Evolutionary conservation across 92 coral and sea anemone genomes (phyloP).

Genomic region (Umimayanthus chanpuru): DNA sequence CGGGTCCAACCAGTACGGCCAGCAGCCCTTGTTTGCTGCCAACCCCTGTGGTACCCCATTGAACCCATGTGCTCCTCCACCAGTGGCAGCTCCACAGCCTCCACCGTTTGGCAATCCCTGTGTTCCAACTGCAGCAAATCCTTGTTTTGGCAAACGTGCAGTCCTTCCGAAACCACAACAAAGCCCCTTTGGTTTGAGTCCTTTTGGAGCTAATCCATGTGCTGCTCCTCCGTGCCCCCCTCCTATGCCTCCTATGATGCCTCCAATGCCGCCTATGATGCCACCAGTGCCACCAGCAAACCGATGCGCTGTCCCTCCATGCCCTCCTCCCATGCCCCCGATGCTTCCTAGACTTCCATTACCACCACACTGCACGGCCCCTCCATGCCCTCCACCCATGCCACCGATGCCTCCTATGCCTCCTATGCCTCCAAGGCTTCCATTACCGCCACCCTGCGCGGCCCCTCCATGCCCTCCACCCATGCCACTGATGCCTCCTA

Average conservation of each 20-base stretch:
- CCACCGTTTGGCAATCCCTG: slow-evolving; percentile 58
- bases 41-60: slow-evolving; percentile 42
- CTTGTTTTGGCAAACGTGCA: slow-evolving; percentile 48
- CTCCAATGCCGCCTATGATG: slow-evolving; percentile 47
- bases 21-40: slow-evolving; percentile 19
- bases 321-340: slow-evolving; percentile 59
- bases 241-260: slow-evolving; percentile 39
- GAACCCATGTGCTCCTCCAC: slow-evolving; percentile 46
- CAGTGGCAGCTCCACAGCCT: slow-evolving; percentile 43
- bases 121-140: neutral
- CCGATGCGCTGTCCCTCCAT: slow-evolving; percentile 53
- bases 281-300: slow-evolving; percentile 55
- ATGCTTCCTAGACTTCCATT: slow-evolving; percentile 45
- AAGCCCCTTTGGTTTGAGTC: slow-evolving; percentile 52
- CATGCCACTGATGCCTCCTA: slow-evolving; percentile 26
- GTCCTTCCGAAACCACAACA: slow-evolving; percentile 45
- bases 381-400: slow-evolving; percentile 41
- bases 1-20: slow-evolving; percentile 38
- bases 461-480: slow-evolving; percentile 41
- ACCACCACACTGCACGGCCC: slow-evolving; percentile 16
- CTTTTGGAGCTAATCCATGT: slow-evolving; percentile 49
- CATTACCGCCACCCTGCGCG: slow-evolving; percentile 6
- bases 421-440: slow-evolving; percentile 51
- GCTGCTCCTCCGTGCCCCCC: slow-evolving; percentile 45
- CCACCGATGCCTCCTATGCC: slow-evolving; percentile 41